A percentile compares a stretch with the other conserved stretches of the same genome.
These are phyloP conservation scores for Hyles euphorbiae DNA, from an alignment of 1,140 invertebrate species.

Conservation along the genomic window DNA sequence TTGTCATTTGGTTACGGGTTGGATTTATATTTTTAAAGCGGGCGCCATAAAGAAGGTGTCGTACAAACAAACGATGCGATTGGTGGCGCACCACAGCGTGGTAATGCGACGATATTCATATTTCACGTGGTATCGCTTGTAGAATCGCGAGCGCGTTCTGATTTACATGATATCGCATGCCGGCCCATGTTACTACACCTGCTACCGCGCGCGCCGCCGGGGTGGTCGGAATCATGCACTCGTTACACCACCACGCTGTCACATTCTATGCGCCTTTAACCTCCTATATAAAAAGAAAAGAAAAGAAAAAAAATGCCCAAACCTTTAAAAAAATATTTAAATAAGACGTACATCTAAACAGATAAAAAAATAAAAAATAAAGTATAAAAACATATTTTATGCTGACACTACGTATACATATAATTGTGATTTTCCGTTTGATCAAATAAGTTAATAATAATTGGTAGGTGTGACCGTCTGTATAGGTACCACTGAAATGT, in stretches of 20 bases:
- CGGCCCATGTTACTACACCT: conserved; percentile 35
- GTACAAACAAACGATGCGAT: conserved; percentile 11
- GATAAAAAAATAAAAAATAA: too few species aligned
- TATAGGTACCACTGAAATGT: too few species aligned
- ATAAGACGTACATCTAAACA: too few species aligned
- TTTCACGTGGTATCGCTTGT: conserved; percentile 45
- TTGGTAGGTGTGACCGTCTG: too few species aligned
- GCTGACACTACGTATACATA: too few species aligned
- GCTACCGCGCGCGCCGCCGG: conserved; percentile 36
- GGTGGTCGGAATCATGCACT: conserved; percentile 30
- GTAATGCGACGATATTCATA: conserved; percentile 53
- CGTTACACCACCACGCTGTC: not conserved
- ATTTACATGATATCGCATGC: conserved; percentile 57
- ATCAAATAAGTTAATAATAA: too few species aligned
- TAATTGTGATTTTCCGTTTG: too few species aligned
- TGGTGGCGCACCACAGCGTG: conserved; percentile 12
- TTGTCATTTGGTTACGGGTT: not conserved
- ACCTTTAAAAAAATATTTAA: too few species aligned
- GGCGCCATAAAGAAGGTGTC: conserved; percentile 6
- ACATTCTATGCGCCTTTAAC: too few species aligned
- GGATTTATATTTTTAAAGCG: not conserved
- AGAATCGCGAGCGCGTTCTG: conserved; percentile 47
- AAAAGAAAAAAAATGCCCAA: too few species aligned
- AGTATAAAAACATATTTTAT: too few species aligned
- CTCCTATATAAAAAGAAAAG: too few species aligned